Base-by-base conservation (phyloP, 2,113 vertebrate species). In the Microcebus ravelobensis region DNA sequence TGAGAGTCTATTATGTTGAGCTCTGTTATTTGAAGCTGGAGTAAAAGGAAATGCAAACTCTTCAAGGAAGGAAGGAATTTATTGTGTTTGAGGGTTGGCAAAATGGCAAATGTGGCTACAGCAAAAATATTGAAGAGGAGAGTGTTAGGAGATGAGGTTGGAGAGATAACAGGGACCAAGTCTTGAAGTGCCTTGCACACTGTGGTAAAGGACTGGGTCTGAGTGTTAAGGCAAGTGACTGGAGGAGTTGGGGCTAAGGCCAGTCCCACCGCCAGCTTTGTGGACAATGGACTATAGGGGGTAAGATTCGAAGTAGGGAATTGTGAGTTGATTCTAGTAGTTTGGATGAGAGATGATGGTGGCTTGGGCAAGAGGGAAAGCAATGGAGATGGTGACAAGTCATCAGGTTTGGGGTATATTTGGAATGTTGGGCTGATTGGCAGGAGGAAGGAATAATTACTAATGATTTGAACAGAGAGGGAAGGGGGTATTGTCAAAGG, bases 21-120 rank as follows among this genome's bases (percentile, higher is more conserved):
- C 39, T 91, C 45, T 82, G 8, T 59, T 93, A 96, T 95, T 34
- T 90, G 76, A 96, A 83, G 36, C 12, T 67, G 59, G 55, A 55
- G 3, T 50, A 73, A 93, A 27, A 89, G n/a, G 7, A 68, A 67
- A 15, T 50, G 10, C 2, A 65, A 74, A 23, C 5, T 59, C 82
- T 90, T 93, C 18, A 85, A 89, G n/a, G 67, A 45, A 76, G 8
- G 18, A 71, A 45, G 71, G 45, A 36, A 39, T 73, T 94, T 25
- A 6, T 25, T 93, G 25, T 68, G 45, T 81, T 6, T 79, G 61
- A 89, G 42, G 52, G 83, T 57, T 61, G 34, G 42, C 6, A 31
- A 76, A 59, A 36, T 70, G 92, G 17, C 1, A 77, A 23, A 1
- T 17, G 7, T 68, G 73, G 17, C 52, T 77, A 13, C 8, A 61